Base-by-base conservation (phyloP, 2,797 vertebrate species). In the Podargus strigoides region DNA sequence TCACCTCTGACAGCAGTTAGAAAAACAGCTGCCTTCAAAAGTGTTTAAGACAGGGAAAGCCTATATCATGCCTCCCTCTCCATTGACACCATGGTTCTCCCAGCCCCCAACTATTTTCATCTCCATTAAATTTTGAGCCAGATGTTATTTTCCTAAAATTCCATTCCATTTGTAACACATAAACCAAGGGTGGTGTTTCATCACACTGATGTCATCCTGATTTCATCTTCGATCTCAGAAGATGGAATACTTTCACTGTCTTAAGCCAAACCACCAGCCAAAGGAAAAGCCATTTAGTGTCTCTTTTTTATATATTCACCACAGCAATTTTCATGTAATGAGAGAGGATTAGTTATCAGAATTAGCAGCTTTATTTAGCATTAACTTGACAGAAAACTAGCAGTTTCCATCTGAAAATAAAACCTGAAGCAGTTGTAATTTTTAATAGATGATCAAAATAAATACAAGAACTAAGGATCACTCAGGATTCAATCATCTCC, bases 401-500 rank as follows among this genome's bases (percentile, higher is more conserved):
- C 14, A 47, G 36, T 72, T 95, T 83, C 37, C 24, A 84, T 36
- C 22, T 62, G 62, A 90, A 94, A 90, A 77, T 28, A 85, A 85
- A 89, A 94, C 55, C 11, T 63, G 47, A 93, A 73, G 34, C 32
- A 79, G 52, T 63, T 90, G 18, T 36, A 70, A 58, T 83, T 92
- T 82, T 95, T 66, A 87, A 58, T 36, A 85, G 56, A 41, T 84
- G 64, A 93, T 72, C 69, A 91, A 84, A 95, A 84, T 70, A 95
- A 81, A 79, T 39, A 75, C 16, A 79, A 72, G 94, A 93, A 96
- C 69, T 90, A 92, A 87, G 32, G 47, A 90, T 85, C 41, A 79
- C 22, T 64, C 41, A 34, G 49, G 27, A 89, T 92, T 94, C 88
- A 84, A 94, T 85, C 39, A 83, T 50, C 66, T 80, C 50, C 17